phyloP scores from a whole-genome alignment of 2,888 invertebrate genomes.

The Tinea trinotella region DNA sequence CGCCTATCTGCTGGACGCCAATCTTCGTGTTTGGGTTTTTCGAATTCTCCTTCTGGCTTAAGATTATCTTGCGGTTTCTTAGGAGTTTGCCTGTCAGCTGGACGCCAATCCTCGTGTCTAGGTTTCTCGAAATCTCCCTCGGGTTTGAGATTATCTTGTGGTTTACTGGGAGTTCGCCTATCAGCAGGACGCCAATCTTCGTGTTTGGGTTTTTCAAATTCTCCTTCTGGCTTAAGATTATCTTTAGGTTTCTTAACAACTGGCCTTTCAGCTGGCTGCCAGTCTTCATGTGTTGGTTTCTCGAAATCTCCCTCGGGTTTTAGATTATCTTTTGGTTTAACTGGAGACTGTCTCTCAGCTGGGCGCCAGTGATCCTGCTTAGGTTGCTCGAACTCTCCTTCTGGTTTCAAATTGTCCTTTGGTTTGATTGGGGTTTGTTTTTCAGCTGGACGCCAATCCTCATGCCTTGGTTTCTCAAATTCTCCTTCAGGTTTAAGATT shows the following conservation, averaged over 20 bases:
- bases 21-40: constrained; percentile 41
- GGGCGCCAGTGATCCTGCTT: constrained; percentile 41
- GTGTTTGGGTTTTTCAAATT: constrained; percentile 50
- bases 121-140: constrained; percentile 73
- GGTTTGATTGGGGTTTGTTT: constrained; percentile 43
- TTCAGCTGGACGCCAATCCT: constrained; percentile 50
- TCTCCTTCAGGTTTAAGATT: constrained; percentile 71
- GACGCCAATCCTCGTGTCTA: constrained; percentile 43
- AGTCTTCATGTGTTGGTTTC: constrained; percentile 34
- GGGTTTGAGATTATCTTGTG: constrained; percentile 59
- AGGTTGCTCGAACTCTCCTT: constrained; percentile 45
- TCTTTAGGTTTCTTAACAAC: constrained; percentile 68
- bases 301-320: constrained; percentile 68
- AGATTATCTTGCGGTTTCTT: constrained; percentile 44
- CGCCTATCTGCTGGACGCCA: constrained; percentile 44
- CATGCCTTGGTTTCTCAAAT: constrained; percentile 43
- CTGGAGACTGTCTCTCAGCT: constrained; percentile 44
- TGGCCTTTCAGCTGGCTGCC: constrained; percentile 39
- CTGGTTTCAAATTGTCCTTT: constrained; percentile 43
- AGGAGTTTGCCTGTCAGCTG: constrained; percentile 40
- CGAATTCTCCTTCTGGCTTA: constrained; percentile 60
- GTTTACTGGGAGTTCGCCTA: constrained; percentile 35
- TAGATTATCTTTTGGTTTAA: constrained; percentile 59
- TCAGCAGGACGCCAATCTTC: constrained; percentile 67
- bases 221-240: constrained; percentile 72